Percentiles rank a stretch among this genome's conserved stretches.
Evolutionary conservation across 2,797 vertebrate species (phyloP).

Genomic region (Psittacula echo): DNA sequence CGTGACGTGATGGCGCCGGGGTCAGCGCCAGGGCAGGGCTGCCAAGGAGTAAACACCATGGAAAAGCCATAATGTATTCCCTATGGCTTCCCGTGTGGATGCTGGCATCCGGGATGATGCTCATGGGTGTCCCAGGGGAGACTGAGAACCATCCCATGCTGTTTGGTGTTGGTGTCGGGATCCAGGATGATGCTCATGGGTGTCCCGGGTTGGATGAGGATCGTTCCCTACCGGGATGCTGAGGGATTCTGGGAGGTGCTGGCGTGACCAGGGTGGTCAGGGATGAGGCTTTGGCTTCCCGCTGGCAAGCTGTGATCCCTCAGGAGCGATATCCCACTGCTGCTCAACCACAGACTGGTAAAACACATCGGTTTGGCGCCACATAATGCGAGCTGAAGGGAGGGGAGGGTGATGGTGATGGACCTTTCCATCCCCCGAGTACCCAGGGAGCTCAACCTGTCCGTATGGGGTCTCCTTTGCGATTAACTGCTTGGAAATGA

Average conservation of each 20-base stretch:
- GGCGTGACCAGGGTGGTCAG: neutral
- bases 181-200: neutral
- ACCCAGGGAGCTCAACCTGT: accelerated
- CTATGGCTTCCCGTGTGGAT: accelerated
- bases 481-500: neutral
- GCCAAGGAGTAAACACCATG: neutral
- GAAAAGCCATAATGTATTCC: accelerated
- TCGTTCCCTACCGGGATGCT: accelerated
- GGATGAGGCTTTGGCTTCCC: neutral
- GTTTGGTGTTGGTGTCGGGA: neutral
- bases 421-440: accelerated
- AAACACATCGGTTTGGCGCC: accelerated
- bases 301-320: accelerated
- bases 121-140: accelerated
- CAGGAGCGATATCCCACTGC: accelerated
- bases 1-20: neutral
- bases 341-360: neutral
- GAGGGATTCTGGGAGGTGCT: neutral
- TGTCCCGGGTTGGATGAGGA: neutral
- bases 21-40: neutral
- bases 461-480: accelerated
- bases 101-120: accelerated
- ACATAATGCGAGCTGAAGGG: accelerated
- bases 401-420: neutral
- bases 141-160: accelerated